Base-by-base conservation (phyloP, 2,113 vertebrate species). In the Scytalopus superciliaris region DNA sequence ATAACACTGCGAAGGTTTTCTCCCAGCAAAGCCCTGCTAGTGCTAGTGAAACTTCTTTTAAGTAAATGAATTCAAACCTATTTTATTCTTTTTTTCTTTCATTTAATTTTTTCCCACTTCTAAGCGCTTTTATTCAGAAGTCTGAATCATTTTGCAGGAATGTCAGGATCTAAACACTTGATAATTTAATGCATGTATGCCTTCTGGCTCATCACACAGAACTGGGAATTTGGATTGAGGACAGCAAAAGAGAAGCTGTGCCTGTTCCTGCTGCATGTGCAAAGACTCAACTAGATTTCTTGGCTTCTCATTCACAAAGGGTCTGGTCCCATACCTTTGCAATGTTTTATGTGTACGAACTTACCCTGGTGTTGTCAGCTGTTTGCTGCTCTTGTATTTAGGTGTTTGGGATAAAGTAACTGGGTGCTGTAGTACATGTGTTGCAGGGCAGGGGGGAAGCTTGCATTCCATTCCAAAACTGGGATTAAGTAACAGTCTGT, bases 131-230 rank as follows among this genome's bases (percentile, higher is more conserved):
- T 75, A 74, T 77, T 80, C 49, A 87, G 23, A 81, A 59, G 86
- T 25, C 79, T 92, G 93, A 96, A 84, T 93, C n/a, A 62, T 90
- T 95, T 95, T 89, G 47, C 35, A 84, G 80, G 75, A 92, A 92
- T 84, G 86, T 74, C 73, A 87, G 60, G 64, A 84, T 87, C 83
- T 89, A 86, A 88, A 53, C 44, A 62, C 73, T 95, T 92, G 76
- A 39, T 93, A 37, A 93, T 90, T 93, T 89, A 86, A 62, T 35
- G 56, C 67, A 28, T 44, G 49, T 93, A 87, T 35, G 90, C 68
- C 87, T 84, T 81, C 80, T 89, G 64, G 52, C 60, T 72, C 62
- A n/a, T 75, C 40, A 23, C 30, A 30, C 8, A 1, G 56, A 35
- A n/a, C 64, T 82, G 77, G 49, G 73, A 89, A 94, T 79, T 84